Percentiles rank a stretch among this genome's conserved stretches.
These are phyloP conservation scores for Tetragnatha montana DNA, from an alignment of 2,888 invertebrate genomes.

Conservation along the genomic window DNA sequence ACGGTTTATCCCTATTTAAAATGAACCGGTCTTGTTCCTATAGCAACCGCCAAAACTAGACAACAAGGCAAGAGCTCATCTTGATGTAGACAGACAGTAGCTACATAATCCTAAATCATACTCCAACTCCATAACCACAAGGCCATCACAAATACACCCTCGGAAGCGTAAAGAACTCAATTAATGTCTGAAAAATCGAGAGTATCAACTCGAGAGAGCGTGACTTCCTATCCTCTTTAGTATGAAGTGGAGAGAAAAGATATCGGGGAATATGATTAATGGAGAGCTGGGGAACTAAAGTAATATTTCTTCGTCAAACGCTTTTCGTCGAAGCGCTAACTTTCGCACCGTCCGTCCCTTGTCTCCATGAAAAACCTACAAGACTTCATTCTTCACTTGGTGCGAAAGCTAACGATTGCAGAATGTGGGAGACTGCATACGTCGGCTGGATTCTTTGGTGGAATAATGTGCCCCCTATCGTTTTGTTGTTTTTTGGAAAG, in stretches of 20 bases:
- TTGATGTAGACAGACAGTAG: no score
- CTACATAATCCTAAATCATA: no score
- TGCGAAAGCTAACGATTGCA: not conserved
- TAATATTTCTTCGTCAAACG: constrained; percentile 27
- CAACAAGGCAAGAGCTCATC: no score
- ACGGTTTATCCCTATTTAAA: no score
- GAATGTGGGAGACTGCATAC: not conserved
- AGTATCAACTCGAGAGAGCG: constrained; percentile 2
- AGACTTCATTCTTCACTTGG: not conserved
- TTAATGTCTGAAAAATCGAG: constrained; percentile 44
- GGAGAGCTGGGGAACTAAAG: constrained; percentile 6
- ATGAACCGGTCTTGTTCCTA: no score
- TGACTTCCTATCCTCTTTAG: constrained; percentile 13
- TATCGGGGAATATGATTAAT: constrained; percentile 23
- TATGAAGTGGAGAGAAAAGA: not conserved
- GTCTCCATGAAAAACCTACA: not conserved
- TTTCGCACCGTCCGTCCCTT: not conserved
- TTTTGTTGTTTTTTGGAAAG: no score
- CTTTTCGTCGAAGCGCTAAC: constrained; percentile 2
- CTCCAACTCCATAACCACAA: no score
- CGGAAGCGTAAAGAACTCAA: constrained; percentile 24
- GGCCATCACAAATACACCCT: no score
- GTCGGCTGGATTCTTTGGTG: no score
- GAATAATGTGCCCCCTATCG: no score
- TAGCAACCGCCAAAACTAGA: no score